Conservation (phyloP, 2,113 vertebrate genomes). For the Marmota monax region DNA sequence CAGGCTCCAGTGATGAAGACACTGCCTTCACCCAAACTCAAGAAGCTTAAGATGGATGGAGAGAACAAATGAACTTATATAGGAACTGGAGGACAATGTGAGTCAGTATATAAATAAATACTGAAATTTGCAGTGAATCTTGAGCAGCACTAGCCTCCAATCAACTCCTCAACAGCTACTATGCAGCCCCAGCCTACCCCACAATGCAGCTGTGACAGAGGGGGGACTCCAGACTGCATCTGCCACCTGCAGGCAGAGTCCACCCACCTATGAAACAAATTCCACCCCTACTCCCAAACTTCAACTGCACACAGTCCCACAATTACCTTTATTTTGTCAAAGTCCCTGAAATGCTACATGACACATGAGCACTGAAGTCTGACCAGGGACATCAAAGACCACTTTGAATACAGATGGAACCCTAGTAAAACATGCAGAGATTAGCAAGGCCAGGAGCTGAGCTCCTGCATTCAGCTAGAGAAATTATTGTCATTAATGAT, state of each 20-base stretch:
- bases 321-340: neutral
- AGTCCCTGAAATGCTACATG: neutral
- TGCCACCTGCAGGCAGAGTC: neutral
- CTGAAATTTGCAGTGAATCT: neutral
- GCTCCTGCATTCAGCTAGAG: neutral
- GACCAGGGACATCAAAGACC: neutral
- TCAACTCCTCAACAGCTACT: neutral
- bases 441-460: neutral
- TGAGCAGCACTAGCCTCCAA: neutral
- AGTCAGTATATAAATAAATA: neutral
- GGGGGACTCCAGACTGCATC: neutral
- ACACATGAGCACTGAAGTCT: neutral
- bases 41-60: neutral
- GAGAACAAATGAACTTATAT: neutral
- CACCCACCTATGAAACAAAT: neutral
- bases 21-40: neutral
- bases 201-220: neutral
- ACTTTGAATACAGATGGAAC: neutral
- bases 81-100: neutral
- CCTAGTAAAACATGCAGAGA: accelerated
- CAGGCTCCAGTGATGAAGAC: neutral
- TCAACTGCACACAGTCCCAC: neutral
- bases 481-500: neutral
- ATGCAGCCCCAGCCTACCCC: neutral
- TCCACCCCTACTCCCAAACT: neutral